Base-by-base conservation (phyloP, 2,113 vertebrate genomes). In the Tricholaema leucomelas region DNA sequence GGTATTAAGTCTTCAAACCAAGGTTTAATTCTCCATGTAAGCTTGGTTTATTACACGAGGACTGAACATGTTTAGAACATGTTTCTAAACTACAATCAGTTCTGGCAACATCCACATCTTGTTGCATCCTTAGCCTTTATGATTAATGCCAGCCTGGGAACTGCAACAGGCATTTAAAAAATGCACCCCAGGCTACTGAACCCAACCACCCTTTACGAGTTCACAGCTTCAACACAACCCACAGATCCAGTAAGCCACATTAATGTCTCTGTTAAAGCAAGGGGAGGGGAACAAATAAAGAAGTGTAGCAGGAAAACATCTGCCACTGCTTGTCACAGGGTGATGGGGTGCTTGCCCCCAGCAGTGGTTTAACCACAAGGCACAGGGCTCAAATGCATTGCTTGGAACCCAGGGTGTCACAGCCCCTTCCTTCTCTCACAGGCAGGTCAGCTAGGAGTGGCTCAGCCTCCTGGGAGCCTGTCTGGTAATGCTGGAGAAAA, bases 81-180 rank as follows among this genome's bases (percentile, higher is more conserved):
- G 24, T 61, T 92, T 87, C 79, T 71, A 38, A 64, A 55, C 21
- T 80, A 76, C 60, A 91, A 55, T 31, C 58, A 76, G 18, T 81
- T 70, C 78, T 85, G 87, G 31, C 81, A 88, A 44, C 59, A 87
- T 38, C 10, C 25, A n/a, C 52, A 77, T 52, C 60, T 93, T 31
- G 61, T 3, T 71, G 61, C 33, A 36, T 16, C 10, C 10, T 44
- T 42, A 40, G n/a, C 52, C 31, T 77, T 78, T 55, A 33, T 42
- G 70, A 73, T 55, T 69, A 79, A 52, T 73, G 46, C 50, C 46
- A 87, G 71, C 14, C 31, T 50, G 17, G 56, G 64, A 93, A 89
- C 40, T 36, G 31, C 64, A 89, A 25, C 13, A 59, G 75, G 42
- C 61, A 50, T 77, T 31, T 9, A 0, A 6, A 54, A 90, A 66